phyloP scores from a whole-genome alignment of 2,888 invertebrate species.

The Geotrupes spiniger region DNA sequence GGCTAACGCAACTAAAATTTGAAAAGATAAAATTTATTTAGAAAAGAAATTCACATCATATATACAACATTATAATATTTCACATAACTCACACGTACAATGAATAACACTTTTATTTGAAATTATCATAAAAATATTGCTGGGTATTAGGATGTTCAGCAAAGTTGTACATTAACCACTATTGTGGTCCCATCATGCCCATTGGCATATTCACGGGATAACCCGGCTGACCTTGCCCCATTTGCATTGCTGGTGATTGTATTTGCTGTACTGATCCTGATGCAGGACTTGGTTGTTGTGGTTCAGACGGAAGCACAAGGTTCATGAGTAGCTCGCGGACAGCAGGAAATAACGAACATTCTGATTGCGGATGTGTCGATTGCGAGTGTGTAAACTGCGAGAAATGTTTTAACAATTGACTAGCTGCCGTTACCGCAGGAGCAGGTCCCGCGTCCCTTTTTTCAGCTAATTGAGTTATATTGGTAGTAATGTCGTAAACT shows the following conservation, averaged over 20 bases:
- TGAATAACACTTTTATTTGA: too few species aligned
- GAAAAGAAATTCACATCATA: too few species aligned
- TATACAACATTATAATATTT: too few species aligned
- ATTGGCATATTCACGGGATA: slow-evolving; percentile 49
- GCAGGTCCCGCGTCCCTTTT: slow-evolving; percentile 67
- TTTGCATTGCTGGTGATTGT: slow-evolving; percentile 57
- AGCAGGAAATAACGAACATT: slow-evolving; percentile 90
- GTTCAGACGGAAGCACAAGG: slow-evolving; percentile 77
- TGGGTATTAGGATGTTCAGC: slow-evolving; percentile 14
- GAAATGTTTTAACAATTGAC: slow-evolving; percentile 65
- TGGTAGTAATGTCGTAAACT: slow-evolving; percentile 84
- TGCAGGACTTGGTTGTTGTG: slow-evolving; percentile 56
- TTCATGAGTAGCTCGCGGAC: slow-evolving; percentile 84
- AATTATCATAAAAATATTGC: not conserved
- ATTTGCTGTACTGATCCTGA: slow-evolving; percentile 53
- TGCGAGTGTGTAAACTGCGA: slow-evolving; percentile 61
- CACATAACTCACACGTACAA: too few species aligned
- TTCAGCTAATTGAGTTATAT: slow-evolving; percentile 84
- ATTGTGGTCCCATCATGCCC: slow-evolving; percentile 48
- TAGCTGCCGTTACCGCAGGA: slow-evolving; percentile 62
- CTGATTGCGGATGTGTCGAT: slow-evolving; percentile 54
- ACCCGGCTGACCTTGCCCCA: slow-evolving; percentile 53
- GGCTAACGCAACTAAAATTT: too few species aligned
- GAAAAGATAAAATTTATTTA: too few species aligned
- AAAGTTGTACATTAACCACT: slow-evolving; percentile 22